Conservation (phyloP, 2,888 invertebrate genomes). For the Patella caerulea region DNA sequence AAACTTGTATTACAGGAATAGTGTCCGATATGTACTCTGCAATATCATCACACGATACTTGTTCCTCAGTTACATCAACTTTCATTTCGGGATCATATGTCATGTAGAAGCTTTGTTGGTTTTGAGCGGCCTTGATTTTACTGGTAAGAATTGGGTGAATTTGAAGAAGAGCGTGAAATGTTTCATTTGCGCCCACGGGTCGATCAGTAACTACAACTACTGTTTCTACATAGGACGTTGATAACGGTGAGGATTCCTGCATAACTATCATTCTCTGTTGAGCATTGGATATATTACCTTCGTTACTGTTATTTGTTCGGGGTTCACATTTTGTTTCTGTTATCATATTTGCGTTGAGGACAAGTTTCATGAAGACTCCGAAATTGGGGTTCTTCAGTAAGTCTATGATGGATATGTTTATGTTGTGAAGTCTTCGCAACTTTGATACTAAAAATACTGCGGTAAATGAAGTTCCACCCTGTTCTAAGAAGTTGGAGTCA, state of each 20-base stretch:
- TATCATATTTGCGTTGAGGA: background rate
- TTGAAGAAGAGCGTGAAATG: background rate
- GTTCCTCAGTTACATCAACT: background rate
- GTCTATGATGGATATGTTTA: background rate
- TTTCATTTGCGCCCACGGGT: background rate
- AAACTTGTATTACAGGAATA: background rate
- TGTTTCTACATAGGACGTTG: conserved; percentile 23
- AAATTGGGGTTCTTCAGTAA: background rate
- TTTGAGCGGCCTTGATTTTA: background rate
- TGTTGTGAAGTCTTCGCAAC: background rate
- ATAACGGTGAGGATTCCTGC: conserved; percentile 11
- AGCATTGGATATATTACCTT: conserved; percentile 10
- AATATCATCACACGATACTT: background rate
- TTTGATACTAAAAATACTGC: background rate
- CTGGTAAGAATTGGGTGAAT: background rate
- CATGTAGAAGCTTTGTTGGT: background rate
- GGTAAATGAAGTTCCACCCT: background rate
- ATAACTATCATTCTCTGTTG: conserved; percentile 24
- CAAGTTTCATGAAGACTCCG: background rate
- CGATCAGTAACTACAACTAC: background rate
- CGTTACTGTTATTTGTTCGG: background rate
- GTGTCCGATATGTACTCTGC: background rate
- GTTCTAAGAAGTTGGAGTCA: background rate
- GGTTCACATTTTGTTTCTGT: background rate
- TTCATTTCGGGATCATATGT: background rate